These are phyloP conservation scores for Buceros bicornis DNA, from an alignment of 2,797 vertebrate species.

Conservation along the genomic window DNA sequence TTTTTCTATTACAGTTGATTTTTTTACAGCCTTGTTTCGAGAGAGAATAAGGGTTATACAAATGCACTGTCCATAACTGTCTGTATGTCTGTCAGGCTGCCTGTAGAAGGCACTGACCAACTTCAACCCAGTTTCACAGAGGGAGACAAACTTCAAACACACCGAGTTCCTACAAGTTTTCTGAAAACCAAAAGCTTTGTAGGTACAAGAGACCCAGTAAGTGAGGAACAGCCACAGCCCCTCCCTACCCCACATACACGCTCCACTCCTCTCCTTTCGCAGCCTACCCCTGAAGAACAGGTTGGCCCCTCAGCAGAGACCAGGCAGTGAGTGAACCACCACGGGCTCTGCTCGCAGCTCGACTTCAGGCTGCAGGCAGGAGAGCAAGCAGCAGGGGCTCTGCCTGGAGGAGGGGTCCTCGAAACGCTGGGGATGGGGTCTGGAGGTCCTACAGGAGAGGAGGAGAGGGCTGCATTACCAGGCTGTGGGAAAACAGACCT, in stretches of 20 bases:
- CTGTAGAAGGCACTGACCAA: background rate
- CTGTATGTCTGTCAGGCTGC: background rate
- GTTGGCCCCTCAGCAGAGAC: background rate
- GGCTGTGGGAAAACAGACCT: background rate
- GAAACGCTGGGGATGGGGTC: background rate
- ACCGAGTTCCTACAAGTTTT: background rate
- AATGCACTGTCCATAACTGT: rapidly evolving
- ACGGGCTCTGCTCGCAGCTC: rapidly evolving
- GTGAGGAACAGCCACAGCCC: background rate
- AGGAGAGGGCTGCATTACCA: background rate
- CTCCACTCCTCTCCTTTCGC: background rate
- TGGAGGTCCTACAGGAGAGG: background rate
- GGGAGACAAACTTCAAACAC: background rate
- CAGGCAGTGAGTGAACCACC: rapidly evolving
- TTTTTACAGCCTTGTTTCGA: background rate
- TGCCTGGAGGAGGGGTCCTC: background rate
- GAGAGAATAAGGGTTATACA: background rate
- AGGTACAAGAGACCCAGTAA: background rate
- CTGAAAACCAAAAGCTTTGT: background rate
- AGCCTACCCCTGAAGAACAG: too few relatives aligned
- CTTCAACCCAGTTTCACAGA: background rate
- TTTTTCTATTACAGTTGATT: background rate
- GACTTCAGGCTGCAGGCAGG: background rate
- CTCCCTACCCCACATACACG: background rate
- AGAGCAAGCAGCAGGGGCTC: background rate